These are phyloP conservation scores for Andricus grossulariae DNA, from an alignment of 1,140 invertebrate species.

Conservation along the genomic window DNA sequence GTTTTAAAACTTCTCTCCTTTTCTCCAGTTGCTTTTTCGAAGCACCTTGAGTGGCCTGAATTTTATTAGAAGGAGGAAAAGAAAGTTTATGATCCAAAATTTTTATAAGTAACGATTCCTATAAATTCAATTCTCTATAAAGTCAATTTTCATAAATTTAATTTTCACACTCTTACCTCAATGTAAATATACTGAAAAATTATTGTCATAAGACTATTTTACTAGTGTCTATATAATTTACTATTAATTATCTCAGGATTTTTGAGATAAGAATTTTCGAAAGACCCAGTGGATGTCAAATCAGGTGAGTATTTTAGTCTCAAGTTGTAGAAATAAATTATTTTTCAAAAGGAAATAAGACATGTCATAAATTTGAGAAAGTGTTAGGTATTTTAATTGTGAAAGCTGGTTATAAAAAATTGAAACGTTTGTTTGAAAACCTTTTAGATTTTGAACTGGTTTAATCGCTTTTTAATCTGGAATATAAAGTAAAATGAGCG, in stretches of 20 bases:
- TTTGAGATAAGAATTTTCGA: too few species aligned
- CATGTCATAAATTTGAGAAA: too few species aligned
- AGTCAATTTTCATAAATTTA: not conserved
- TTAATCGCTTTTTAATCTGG: too few species aligned
- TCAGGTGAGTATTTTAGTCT: too few species aligned
- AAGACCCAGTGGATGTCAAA: too few species aligned
- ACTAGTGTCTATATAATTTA: conserved; percentile 8
- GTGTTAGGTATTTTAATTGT: too few species aligned
- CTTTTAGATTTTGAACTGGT: too few species aligned
- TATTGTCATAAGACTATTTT: conserved; percentile 13
- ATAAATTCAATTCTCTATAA: not conserved
- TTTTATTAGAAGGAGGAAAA: conserved; percentile 28
- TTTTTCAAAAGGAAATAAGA: too few species aligned
- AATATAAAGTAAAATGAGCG: too few species aligned
- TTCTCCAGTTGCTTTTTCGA: not conserved
- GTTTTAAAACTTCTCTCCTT: not conserved
- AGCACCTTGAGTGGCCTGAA: conserved; percentile 24
- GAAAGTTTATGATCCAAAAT: not conserved
- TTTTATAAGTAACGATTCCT: not conserved
- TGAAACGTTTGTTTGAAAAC: too few species aligned
- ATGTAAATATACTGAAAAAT: conserved; percentile 5
- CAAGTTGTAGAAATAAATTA: too few species aligned
- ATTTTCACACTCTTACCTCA: not conserved
- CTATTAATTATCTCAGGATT: not conserved
- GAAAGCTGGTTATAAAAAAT: too few species aligned